Evolutionary conservation across 2,797 vertebrate genomes (phyloP).

Genomic region (Notolepis coatsorum): DNA sequence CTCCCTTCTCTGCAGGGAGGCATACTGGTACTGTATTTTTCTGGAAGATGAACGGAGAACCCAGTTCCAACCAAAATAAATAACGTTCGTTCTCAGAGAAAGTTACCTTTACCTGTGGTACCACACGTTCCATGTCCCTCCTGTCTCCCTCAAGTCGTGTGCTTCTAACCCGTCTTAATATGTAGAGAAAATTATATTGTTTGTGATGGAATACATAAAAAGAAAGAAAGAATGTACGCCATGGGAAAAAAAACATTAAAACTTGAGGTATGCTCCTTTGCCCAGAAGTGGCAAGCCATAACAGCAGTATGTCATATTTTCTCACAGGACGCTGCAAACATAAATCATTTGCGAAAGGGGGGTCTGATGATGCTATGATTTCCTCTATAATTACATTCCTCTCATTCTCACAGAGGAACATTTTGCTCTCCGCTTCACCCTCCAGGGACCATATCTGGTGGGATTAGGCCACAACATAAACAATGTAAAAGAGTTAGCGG

Average conservation of each 20-base stretch:
- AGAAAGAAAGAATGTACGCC: no score
- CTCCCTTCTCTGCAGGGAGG: no score
- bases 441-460: not conserved
- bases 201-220: no score
- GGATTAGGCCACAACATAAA: not conserved
- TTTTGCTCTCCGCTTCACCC: not conserved
- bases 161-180: no score
- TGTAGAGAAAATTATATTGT: no score
- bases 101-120: no score
- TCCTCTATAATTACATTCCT: not conserved
- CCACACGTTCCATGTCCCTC: no score
- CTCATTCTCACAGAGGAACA: not conserved
- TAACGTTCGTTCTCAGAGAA: no score
- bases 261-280: not conserved
- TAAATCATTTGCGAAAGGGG: conserved; percentile 6
- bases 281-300: not conserved
- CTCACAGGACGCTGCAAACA: not conserved
- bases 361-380: not conserved
- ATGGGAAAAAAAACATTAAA: not conserved
- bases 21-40: no score
- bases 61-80: no score
- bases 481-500: not conserved
- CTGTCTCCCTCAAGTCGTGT: no score
- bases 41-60: no score
- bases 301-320: not conserved